phyloP scores from a whole-genome alignment of 1,140 invertebrate species.

The Chironomus tepperi region DNA sequence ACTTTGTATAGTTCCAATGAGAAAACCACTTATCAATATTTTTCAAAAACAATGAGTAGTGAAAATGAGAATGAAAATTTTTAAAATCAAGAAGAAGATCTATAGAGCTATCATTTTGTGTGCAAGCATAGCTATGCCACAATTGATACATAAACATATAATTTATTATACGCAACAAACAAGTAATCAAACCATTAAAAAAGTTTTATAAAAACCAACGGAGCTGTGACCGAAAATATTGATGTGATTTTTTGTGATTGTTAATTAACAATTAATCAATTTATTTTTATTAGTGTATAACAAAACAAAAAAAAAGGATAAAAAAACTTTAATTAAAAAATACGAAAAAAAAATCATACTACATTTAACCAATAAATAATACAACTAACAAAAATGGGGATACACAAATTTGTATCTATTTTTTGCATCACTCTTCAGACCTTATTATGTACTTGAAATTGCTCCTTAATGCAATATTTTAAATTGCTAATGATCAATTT shows the following conservation, averaged over 20 bases:
- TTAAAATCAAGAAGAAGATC: background rate
- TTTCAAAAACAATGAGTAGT: no score
- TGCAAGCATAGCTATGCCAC: background rate
- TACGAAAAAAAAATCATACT: background rate
- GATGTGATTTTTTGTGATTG: constrained; percentile 27
- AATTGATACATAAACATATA: background rate
- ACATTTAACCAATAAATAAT: constrained; percentile 9
- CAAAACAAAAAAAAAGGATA: background rate
- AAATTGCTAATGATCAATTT: background rate
- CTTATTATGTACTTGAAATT: constrained; percentile 11
- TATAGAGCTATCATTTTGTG: background rate
- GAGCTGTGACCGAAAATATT: constrained; percentile 26
- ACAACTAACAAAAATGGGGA: constrained; percentile 5
- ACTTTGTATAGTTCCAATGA: constrained; percentile 4
- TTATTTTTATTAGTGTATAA: constrained; percentile 15
- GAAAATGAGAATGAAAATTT: constrained; percentile 1
- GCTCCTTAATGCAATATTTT: background rate
- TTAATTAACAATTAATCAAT: constrained; percentile 23
- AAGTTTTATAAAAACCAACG: constrained; percentile 25
- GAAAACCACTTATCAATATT: constrained; percentile 11
- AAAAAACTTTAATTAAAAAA: background rate
- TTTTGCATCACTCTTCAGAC: background rate
- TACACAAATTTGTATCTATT: background rate
- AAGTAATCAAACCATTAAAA: constrained; percentile 9
- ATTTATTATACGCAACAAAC: background rate